A percentile compares a stretch with the other conserved stretches of the same genome.
These are phyloP conservation scores for Lycaon pictus DNA, from an alignment of 2,113 vertebrate genomes.

Conservation along the genomic window DNA sequence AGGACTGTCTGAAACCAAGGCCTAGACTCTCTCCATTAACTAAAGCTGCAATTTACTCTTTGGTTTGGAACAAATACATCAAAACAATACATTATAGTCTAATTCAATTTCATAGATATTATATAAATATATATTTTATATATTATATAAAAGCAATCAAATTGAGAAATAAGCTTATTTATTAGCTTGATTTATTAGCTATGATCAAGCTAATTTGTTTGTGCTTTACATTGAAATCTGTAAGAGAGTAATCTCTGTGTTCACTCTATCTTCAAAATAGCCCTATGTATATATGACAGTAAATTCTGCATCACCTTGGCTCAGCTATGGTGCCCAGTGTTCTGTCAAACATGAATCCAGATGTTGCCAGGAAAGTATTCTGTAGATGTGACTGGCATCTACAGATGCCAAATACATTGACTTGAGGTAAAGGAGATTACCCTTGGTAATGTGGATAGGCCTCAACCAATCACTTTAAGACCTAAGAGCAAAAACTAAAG, in stretches of 20 bases:
- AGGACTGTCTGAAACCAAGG: background rate
- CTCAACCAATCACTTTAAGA: background rate
- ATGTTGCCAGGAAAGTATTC: slow-evolving; percentile 7
- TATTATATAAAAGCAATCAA: background rate
- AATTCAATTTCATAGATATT: slow-evolving; percentile 14
- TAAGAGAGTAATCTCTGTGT: background rate
- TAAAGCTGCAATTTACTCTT: background rate
- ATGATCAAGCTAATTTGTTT: background rate
- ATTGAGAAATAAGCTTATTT: background rate
- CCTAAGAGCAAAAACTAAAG: background rate
- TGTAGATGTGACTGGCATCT: background rate
- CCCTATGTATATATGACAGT: rapidly evolving
- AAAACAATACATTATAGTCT: background rate
- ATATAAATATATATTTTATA: background rate
- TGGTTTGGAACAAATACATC: slow-evolving; percentile 21
- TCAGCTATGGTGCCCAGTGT: background rate
- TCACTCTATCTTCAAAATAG: background rate
- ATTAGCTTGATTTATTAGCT: too few relatives aligned
- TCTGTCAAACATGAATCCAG: background rate
- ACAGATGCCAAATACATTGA: background rate
- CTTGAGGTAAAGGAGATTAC: background rate
- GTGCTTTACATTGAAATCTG: background rate
- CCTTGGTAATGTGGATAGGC: background rate
- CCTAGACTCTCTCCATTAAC: slow-evolving; percentile 14
- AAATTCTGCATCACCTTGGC: background rate